These are phyloP conservation scores for Dryobates pubescens DNA, from an alignment of 2,797 vertebrate species.

Conservation along the genomic window DNA sequence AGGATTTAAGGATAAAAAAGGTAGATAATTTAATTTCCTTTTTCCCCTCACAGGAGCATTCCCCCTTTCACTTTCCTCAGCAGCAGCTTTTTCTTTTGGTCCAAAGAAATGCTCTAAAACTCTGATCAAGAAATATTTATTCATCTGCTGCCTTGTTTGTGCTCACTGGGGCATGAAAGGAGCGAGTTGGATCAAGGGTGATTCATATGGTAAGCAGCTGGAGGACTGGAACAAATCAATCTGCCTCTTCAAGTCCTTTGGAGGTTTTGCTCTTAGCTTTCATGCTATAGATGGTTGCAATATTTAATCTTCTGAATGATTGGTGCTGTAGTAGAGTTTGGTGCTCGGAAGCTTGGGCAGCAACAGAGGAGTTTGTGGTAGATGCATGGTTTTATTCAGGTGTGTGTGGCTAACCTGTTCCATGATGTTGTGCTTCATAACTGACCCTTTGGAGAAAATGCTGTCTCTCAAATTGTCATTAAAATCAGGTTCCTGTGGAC, in stretches of 20 bases:
- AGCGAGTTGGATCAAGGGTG: neutral
- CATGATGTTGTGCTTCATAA: neutral
- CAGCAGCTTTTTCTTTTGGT: neutral
- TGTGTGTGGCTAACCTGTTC: neutral
- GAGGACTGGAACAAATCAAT: neutral
- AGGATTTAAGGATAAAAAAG: neutral
- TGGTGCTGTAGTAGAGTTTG: neutral
- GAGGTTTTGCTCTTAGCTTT: neutral
- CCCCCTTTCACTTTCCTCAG: neutral
- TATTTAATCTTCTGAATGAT: neutral
- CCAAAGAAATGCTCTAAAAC: neutral
- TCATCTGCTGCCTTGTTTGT: neutral
- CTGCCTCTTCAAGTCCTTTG: neutral
- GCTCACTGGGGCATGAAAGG: neutral
- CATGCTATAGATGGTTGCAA: fast-evolving
- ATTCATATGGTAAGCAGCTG: neutral
- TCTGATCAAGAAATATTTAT: neutral
- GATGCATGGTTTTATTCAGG: neutral
- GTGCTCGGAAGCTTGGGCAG: neutral
- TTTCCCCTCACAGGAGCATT: neutral
- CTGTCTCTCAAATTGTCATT: neutral
- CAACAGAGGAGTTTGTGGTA: neutral
- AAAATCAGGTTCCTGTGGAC: neutral
- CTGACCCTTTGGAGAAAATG: neutral
- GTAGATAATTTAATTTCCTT: neutral